Base-by-base conservation (phyloP, 1,140 invertebrate genomes). In the Magallana gigas region DNA sequence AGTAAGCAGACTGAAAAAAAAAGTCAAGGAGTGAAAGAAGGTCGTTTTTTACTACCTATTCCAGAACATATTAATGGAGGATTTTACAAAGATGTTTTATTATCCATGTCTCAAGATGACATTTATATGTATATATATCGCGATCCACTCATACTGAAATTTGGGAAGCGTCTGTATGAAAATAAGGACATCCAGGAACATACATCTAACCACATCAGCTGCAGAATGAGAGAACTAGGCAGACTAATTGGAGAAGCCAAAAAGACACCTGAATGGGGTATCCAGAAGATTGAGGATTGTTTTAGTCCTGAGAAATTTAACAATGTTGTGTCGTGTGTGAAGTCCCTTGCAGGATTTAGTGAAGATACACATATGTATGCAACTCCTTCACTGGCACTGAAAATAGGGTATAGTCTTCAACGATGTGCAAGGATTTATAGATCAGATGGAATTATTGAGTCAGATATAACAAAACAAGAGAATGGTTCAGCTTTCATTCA, bases 331-430 rank as follows among this genome's bases (percentile, higher is more conserved):
- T n/a, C 64, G 4, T 68, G 64, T 18, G 64, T 68, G 64, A 68
- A 68, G 64, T 68, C 64, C 64, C 64, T 85, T 85, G 60, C 84
- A 5, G 84, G 84, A 16, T 71, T 36, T n/a, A 57, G 62, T 85
- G 64, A 85, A 68, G 60, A 85, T 11, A 68, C 84, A 48, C 60
- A 71, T 23, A 16, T 36, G 18, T 85, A 85, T 85, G 16, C 11
- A 14, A 71, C 57, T 56, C 84, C 84, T 7, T 85, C 84, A 56
- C 84, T 71, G 23, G 58, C 84, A 14, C 58, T 85, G 36, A 85
- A 85, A 85, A 48, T 81, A 7, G 29, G 80, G 56, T 16, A 81
- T 81, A 82, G 48, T 82, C 57, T 82, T 14, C 14, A 57, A 57
- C 48, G n/a, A 57, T 86, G 68, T 86, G 71, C 85, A 2, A 59